A percentile compares a stretch with the other conserved stretches of the same genome.
These are phyloP conservation scores for Chironex yamaguchii DNA, from an alignment of 30 jellyfish, hydroid and myxozoan genomes.

Conservation along the genomic window DNA sequence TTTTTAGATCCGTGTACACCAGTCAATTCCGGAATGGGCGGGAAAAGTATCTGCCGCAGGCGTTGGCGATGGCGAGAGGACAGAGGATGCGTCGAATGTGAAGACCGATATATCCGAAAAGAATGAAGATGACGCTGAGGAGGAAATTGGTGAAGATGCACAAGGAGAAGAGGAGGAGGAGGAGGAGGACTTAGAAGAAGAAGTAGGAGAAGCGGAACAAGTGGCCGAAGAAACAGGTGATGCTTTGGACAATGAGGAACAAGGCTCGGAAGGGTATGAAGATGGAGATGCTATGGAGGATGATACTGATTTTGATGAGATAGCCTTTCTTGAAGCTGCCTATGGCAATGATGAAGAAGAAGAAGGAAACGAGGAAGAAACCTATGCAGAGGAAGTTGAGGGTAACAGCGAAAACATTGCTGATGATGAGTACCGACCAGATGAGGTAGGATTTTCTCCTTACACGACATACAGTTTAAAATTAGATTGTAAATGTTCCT, in stretches of 20 bases:
- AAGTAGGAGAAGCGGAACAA: constrained; percentile 1
- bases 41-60: background rate
- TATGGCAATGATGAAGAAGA: constrained; percentile 46
- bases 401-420: background rate
- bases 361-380: constrained; percentile 39
- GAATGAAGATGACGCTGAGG: background rate
- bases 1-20: background rate
- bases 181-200: constrained; percentile 5
- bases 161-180: background rate
- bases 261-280: background rate
- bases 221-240: constrained; percentile 30
- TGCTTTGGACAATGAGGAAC: no score
- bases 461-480: background rate
- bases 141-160: background rate
- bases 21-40: background rate
- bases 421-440: background rate
- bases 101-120: no score
- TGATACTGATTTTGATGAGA: constrained; percentile 48
- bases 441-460: background rate
- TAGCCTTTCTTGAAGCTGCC: constrained; percentile 22
- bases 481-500: no score
- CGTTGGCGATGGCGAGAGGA: background rate
- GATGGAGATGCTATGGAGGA: constrained; percentile 46
- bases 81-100: background rate
- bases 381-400: constrained; percentile 11